These are phyloP conservation scores for Saxidomus purpurata DNA, from an alignment of 1,140 invertebrate genomes.

Conservation along the genomic window DNA sequence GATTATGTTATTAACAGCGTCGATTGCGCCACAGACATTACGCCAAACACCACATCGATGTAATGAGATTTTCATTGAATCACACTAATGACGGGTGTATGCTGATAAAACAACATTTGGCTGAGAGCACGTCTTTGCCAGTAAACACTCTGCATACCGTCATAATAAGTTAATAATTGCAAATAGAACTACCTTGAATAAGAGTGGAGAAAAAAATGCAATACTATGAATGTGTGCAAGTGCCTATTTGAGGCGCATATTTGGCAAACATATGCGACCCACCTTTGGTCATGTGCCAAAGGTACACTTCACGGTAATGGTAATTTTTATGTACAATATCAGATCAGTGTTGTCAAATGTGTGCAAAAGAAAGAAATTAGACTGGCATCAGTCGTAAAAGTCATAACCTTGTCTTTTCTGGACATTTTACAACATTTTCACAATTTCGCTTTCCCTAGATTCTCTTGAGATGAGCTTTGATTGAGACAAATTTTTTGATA, in stretches of 20 bases:
- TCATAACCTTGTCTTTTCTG: too few species aligned
- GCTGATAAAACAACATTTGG: not conserved
- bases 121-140: not conserved
- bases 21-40: too few species aligned
- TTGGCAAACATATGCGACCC: not conserved
- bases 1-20: too few species aligned
- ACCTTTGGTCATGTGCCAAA: not conserved
- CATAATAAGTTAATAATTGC: constrained; percentile 4
- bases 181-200: not conserved
- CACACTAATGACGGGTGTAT: not conserved
- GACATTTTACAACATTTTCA: too few species aligned
- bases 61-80: not conserved
- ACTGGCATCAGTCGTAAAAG: too few species aligned
- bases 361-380: too few species aligned
- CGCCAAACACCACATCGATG: too few species aligned
- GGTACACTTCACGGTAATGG: not conserved
- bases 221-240: not conserved
- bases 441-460: too few species aligned
- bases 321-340: not conserved
- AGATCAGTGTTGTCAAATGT: not conserved
- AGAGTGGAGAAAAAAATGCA: not conserved
- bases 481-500: too few species aligned
- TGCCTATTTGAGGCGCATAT: constrained; percentile 7
- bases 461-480: too few species aligned
- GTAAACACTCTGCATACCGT: not conserved